Percentiles rank a stretch among this genome's conserved stretches.
These are phyloP conservation scores for Stenopsyche tienmushanensis DNA, from an alignment of 1,140 invertebrate genomes.

Conservation along the genomic window DNA sequence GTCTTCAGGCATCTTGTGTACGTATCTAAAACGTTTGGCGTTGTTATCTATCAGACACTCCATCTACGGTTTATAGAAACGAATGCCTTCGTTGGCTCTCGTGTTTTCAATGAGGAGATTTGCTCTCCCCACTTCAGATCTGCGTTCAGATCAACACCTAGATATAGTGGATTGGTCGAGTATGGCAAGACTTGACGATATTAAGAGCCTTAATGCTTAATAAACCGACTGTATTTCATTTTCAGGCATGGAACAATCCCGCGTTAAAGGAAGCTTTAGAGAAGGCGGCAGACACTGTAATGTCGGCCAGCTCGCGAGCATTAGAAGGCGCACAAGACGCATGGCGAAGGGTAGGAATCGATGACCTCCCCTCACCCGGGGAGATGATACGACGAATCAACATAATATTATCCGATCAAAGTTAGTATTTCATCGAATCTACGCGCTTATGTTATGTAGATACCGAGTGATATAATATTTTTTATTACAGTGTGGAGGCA, in stretches of 20 bases:
- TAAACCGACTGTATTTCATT: no score
- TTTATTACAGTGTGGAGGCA: conserved; percentile 51
- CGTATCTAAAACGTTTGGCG: no score
- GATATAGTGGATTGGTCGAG: no score
- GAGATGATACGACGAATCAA: conserved; percentile 49
- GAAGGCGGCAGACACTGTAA: conserved; percentile 16
- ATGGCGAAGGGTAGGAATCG: conserved; percentile 27
- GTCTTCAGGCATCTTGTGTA: no score
- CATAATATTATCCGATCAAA: conserved; percentile 49
- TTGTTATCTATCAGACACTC: no score
- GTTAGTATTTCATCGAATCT: conserved; percentile 40
- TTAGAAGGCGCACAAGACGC: conserved; percentile 18
- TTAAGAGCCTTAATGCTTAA: no score
- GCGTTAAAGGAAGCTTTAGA: conserved; percentile 32
- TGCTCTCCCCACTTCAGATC: no score
- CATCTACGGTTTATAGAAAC: no score
- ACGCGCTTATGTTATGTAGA: neutral
- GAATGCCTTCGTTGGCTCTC: no score
- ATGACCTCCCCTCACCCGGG: conserved; percentile 46
- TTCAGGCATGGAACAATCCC: conserved; percentile 35
- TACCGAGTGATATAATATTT: neutral
- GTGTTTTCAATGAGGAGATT: no score
- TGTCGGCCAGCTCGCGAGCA: neutral
- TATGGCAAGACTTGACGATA: no score
- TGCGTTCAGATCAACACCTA: no score